Conservation (phyloP, 2,888 invertebrate genomes). For the Yponomeuta evonymella region DNA sequence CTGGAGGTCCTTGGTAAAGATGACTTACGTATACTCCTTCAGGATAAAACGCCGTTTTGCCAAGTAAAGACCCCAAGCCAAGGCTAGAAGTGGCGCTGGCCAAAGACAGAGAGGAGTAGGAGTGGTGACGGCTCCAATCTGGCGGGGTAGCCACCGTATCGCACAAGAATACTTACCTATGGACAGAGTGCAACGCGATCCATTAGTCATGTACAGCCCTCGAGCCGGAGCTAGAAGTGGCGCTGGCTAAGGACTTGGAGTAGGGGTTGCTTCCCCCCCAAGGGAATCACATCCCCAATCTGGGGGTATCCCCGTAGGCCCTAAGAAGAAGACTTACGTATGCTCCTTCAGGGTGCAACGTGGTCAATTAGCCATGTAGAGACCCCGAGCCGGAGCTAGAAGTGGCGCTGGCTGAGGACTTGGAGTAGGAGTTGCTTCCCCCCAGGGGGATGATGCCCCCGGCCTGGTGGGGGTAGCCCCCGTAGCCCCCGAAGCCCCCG, state of each 20-base stretch:
- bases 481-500: conserved; percentile 26
- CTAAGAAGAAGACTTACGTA: no score
- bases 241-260: conserved; percentile 51
- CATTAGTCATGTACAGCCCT: not conserved
- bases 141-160: no score
- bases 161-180: no score
- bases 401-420: conserved; percentile 50
- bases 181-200: no score
- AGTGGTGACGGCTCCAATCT: not conserved
- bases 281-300: not conserved
- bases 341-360: no score
- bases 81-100: no score
- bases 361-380: not conserved
- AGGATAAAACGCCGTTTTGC: no score
- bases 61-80: no score
- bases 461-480: not conserved
- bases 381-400: conserved; percentile 33
- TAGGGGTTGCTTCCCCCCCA: conserved; percentile 34
- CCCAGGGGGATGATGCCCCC: not conserved
- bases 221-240: conserved; percentile 40
- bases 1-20: no score
- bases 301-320: not conserved
- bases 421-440: conserved; percentile 43
- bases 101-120: no score
- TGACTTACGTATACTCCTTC: no score